Percentiles rank a stretch among this genome's conserved stretches.
phyloP scores from a whole-genome alignment of 2,113 vertebrate genomes.

The Isichthys henryi region DNA sequence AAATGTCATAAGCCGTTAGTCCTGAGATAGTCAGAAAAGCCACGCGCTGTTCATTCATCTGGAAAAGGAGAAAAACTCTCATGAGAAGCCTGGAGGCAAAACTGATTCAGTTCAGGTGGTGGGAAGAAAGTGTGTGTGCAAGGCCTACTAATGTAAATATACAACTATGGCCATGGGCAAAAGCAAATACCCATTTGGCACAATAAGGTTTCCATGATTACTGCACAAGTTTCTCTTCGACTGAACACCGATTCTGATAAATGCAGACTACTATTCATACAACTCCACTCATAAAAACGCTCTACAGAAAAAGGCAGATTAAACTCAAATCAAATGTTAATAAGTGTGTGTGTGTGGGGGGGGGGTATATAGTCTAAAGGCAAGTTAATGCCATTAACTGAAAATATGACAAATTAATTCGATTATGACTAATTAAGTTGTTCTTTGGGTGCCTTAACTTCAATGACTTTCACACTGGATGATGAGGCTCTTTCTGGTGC shows the following conservation, averaged over 20 bases:
- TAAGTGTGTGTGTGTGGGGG: too few species aligned
- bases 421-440: neutral
- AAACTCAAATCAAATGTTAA: neutral
- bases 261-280: neutral
- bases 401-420: neutral
- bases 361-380: neutral
- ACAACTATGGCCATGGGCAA: neutral
- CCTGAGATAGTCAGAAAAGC: neutral
- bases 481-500: neutral
- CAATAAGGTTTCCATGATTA: neutral
- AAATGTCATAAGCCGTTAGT: neutral
- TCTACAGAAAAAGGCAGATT: neutral
- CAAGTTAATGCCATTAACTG: neutral
- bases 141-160: neutral
- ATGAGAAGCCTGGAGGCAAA: neutral
- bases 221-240: neutral
- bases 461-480: neutral
- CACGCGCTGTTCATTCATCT: neutral
- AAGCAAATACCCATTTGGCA: neutral
- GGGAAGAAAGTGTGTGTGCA: neutral
- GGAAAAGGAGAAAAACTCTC: neutral
- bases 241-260: neutral
- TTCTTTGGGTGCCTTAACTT: neutral
- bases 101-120: neutral
- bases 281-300: neutral